phyloP scores from a whole-genome alignment of 2,888 invertebrate species.

The Rutpela maculata region DNA sequence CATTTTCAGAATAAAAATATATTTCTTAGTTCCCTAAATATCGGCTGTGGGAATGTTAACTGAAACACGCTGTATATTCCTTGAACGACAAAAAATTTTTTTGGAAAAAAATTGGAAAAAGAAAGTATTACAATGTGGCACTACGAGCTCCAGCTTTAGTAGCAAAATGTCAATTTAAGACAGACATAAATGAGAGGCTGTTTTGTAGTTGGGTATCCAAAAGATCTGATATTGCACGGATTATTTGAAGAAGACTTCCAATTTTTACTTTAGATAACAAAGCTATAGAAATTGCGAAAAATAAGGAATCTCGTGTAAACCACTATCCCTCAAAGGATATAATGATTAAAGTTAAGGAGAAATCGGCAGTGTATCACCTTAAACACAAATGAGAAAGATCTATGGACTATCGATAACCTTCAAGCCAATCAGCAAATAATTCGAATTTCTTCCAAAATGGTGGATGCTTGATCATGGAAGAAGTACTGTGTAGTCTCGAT shows the following conservation, averaged over 20 bases:
- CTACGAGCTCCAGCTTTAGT: not conserved
- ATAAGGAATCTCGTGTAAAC: not conserved
- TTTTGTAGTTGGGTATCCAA: not conserved
- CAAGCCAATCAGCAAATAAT: not conserved
- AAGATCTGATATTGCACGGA: not conserved
- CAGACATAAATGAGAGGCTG: not conserved
- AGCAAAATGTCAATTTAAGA: constrained; percentile 6
- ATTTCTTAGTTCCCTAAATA: too few relatives aligned
- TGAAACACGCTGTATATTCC: too few relatives aligned
- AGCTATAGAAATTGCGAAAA: constrained; percentile 1
- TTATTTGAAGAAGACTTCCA: not conserved
- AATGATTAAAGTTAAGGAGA: not conserved
- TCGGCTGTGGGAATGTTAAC: too few relatives aligned
- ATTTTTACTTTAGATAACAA: constrained; percentile 5
- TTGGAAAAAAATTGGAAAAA: constrained; percentile 4
- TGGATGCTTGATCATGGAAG: not conserved
- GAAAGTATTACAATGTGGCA: constrained; percentile 2
- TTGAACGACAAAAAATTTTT: too few relatives aligned
- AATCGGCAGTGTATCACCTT: constrained; percentile 2
- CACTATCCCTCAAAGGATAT: not conserved
- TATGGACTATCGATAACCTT: not conserved
- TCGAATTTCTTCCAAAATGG: not conserved
- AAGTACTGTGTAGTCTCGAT: not conserved
- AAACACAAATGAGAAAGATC: not conserved
- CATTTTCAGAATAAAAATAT: too few relatives aligned